Percentiles rank a stretch among this genome's conserved stretches.
Conservation (phyloP, 2,797 vertebrate species). For the Muscicapa comitata region DNA sequence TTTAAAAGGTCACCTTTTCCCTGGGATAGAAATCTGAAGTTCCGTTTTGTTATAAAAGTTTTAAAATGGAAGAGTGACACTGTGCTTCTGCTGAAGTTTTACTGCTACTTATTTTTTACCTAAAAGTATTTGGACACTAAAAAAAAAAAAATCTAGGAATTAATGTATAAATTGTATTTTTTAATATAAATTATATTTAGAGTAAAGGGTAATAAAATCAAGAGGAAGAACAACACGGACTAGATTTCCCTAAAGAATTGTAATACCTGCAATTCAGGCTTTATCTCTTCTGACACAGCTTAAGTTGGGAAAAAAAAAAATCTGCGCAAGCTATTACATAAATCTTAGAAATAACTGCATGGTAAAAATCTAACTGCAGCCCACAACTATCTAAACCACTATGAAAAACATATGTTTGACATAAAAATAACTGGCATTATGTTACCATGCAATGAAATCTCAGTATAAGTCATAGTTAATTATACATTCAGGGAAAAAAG, state of each 20-base stretch:
- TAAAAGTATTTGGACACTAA: background rate
- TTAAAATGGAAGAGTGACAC: background rate
- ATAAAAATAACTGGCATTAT: constrained; percentile 56
- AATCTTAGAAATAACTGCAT: constrained; percentile 55
- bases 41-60: background rate
- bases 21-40: background rate
- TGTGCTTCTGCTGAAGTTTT: background rate
- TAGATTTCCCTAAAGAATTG: constrained; percentile 4
- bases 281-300: background rate
- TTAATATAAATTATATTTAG: background rate
- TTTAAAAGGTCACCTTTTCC: constrained; percentile 35
- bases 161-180: background rate
- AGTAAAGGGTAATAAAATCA: background rate
- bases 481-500: constrained; percentile 36
- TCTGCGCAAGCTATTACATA: constrained; percentile 55
- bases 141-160: background rate
- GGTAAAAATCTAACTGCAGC: constrained; percentile 58
- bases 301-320: background rate
- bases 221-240: background rate
- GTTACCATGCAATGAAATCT: constrained; percentile 52
- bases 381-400: constrained; percentile 56
- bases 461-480: constrained; percentile 57
- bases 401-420: constrained; percentile 59
- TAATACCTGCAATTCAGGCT: constrained; percentile 12
- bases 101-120: background rate